A percentile compares a stretch with the other conserved stretches of the same genome.
Conservation (phyloP, 2,888 invertebrate species). For the Malacosoma neustria region DNA sequence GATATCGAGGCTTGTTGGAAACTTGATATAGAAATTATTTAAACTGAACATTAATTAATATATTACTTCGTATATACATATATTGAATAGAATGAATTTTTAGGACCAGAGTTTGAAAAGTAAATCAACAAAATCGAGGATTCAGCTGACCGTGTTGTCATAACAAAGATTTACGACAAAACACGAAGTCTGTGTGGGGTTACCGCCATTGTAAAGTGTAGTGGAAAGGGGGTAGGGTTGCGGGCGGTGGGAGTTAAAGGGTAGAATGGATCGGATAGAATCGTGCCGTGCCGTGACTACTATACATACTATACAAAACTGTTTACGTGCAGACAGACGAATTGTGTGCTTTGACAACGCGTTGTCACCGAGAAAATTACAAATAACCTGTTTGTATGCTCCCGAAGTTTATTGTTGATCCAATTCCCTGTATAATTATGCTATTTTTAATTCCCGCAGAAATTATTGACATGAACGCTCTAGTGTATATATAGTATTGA, state of each 20-base stretch:
- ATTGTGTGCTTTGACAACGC: slow-evolving; percentile 47
- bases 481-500: too few relatives aligned
- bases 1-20: slow-evolving; percentile 17
- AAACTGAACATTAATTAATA: too few relatives aligned
- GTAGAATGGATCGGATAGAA: slow-evolving; percentile 14
- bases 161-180: slow-evolving; percentile 42
- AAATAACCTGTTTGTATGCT: slow-evolving; percentile 45
- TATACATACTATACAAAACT: slow-evolving; percentile 35
- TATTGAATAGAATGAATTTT: too few relatives aligned
- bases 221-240: slow-evolving; percentile 44
- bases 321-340: slow-evolving; percentile 54
- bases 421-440: slow-evolving; percentile 8
- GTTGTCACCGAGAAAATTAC: slow-evolving; percentile 61
- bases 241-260: slow-evolving; percentile 14
- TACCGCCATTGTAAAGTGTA: slow-evolving; percentile 40
- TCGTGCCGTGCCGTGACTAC: slow-evolving; percentile 13
- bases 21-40: too few relatives aligned
- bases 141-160: slow-evolving; percentile 54
- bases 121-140: slow-evolving; percentile 16
- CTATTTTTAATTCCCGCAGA: slow-evolving; percentile 10
- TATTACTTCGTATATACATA: too few relatives aligned
- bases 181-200: slow-evolving; percentile 35
- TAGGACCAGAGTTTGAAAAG: neutral
- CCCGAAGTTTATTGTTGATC: slow-evolving; percentile 12
- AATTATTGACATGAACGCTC: too few relatives aligned